Conservation (phyloP, 2,113 vertebrate species). For the Urocitellus parryii region DNA sequence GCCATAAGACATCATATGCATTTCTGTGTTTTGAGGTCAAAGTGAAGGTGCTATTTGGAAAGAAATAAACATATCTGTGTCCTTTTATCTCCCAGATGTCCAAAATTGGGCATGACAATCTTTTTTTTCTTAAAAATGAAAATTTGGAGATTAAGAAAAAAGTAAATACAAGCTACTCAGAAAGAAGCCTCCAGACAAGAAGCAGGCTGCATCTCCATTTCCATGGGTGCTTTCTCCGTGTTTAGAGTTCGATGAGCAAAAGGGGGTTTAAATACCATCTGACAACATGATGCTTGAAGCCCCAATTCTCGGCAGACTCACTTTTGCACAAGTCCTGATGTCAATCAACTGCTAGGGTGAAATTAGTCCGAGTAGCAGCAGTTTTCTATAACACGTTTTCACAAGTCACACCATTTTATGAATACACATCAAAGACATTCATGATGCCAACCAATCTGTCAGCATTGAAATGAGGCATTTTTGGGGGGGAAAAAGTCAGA, state of each 20-base stretch:
- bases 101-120: conserved; percentile 29
- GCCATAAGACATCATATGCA: neutral
- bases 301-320: neutral
- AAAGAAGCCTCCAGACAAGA: conserved; percentile 47
- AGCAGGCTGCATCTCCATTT: neutral
- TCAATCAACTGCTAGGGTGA: conserved; percentile 70
- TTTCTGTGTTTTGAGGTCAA: neutral
- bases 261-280: conserved; percentile 63
- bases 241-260: neutral
- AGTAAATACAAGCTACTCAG: neutral
- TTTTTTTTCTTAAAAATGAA: conserved; percentile 45
- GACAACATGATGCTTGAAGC: neutral
- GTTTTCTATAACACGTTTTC: conserved; percentile 78
- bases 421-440: conserved; percentile 80
- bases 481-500: conserved; percentile 66
- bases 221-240: neutral
- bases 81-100: conserved; percentile 22
- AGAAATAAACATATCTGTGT: neutral
- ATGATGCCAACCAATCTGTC: conserved; percentile 83
- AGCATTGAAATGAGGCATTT: conserved; percentile 80
- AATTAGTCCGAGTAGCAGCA: conserved; percentile 70
- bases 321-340: conserved; percentile 70
- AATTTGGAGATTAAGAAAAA: conserved; percentile 47
- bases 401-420: conserved; percentile 81
- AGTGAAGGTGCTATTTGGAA: neutral